Percentiles rank a stretch among this genome's conserved stretches.
phyloP scores from a whole-genome alignment of 2,797 vertebrate species.

The Halcyon chelicuti region DNA sequence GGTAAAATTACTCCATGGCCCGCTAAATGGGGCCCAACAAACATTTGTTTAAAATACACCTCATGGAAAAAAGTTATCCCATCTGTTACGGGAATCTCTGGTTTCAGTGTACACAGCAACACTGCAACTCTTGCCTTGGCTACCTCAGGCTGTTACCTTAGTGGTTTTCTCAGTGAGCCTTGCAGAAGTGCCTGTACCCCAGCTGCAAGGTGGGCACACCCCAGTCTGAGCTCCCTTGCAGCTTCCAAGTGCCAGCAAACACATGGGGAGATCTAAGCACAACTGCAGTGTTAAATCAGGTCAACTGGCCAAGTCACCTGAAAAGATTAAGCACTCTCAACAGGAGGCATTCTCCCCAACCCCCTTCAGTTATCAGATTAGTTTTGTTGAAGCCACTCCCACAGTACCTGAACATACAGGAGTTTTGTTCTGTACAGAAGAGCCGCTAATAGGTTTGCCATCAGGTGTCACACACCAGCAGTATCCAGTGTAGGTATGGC shows the following conservation, averaged over 20 bases:
- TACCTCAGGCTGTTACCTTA: neutral
- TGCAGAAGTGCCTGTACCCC: neutral
- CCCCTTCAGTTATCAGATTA: neutral
- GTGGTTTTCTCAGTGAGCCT: neutral
- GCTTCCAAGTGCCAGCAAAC: neutral
- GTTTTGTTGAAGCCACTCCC: conserved; percentile 18
- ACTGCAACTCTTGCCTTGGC: neutral
- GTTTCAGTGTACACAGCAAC: neutral
- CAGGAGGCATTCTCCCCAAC: neutral
- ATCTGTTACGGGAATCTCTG: neutral
- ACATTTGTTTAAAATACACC: neutral
- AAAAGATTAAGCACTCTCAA: neutral
- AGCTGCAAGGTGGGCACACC: neutral
- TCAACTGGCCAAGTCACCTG: neutral
- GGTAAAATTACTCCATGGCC: neutral
- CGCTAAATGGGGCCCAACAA: neutral
- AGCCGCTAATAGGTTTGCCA: conserved; percentile 97
- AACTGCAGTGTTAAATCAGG: neutral
- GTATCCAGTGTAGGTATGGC: conserved; percentile 97
- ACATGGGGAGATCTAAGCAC: neutral
- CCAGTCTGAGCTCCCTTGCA: neutral
- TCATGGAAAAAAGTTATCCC: neutral
- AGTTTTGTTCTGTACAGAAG: conserved; percentile 97
- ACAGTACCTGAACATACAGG: conserved; percentile 98
- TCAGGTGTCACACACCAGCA: conserved; percentile 98